Evolutionary conservation across 2,113 vertebrate species (phyloP).

Genomic region (Heterotis niloticus): DNA sequence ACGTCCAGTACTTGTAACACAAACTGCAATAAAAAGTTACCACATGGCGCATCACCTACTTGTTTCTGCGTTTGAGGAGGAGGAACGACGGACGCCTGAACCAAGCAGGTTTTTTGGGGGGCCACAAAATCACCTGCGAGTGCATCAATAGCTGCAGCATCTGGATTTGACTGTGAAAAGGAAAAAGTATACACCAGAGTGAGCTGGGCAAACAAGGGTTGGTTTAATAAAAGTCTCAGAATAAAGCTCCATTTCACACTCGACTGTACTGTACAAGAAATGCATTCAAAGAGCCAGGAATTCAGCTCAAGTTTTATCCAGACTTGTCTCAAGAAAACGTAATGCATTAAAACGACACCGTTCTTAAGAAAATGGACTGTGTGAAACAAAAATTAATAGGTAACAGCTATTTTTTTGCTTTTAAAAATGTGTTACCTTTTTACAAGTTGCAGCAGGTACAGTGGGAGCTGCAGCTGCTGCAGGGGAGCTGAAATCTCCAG

Average conservation of each 20-base stretch:
- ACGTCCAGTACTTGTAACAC: too few species aligned
- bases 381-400: too few species aligned
- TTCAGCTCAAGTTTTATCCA: too few species aligned
- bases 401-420: neutral
- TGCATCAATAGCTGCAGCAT: constrained; percentile 33
- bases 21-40: neutral
- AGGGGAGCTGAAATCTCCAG: constrained; percentile 48
- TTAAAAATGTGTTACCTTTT: constrained; percentile 27
- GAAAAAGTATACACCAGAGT: neutral
- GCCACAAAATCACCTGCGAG: constrained; percentile 37
- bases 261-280: too few species aligned
- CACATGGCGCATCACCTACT: neutral
- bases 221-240: too few species aligned
- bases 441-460: constrained; percentile 22
- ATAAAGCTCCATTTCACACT: too few species aligned
- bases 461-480: constrained; percentile 43
- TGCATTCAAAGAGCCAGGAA: neutral
- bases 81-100: constrained; percentile 29
- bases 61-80: neutral
- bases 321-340: neutral
- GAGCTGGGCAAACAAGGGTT: neutral
- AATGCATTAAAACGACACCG: too few species aligned
- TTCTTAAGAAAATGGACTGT: neutral
- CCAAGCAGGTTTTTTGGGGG: constrained; percentile 15
- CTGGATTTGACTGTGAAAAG: constrained; percentile 25